These are phyloP conservation scores for Alauda arvensis DNA, from an alignment of 2,797 vertebrate genomes.

Conservation along the genomic window DNA sequence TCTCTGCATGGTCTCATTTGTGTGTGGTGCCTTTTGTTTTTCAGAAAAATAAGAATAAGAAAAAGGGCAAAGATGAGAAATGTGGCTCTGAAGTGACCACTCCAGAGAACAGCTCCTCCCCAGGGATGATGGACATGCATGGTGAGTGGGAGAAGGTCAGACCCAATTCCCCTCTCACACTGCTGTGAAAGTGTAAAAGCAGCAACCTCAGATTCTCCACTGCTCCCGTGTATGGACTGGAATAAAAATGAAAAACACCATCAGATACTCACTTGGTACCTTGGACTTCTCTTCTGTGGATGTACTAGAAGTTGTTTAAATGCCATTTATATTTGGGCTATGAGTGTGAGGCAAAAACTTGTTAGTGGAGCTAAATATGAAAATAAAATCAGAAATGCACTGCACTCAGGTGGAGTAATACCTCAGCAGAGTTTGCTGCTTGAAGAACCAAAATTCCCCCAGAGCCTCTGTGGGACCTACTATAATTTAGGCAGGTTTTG, in stretches of 20 bases:
- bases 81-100: conserved; percentile 95
- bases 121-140: conserved; percentile 98
- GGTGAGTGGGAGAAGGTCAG: conserved; percentile 75
- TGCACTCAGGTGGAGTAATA: neutral
- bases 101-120: conserved; percentile 97
- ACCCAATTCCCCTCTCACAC: neutral
- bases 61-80: conserved; percentile 96
- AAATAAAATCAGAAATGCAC: neutral
- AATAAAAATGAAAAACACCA: neutral
- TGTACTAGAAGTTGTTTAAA: neutral
- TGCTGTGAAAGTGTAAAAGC: neutral
- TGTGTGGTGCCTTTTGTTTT: conserved; percentile 9
- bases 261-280: neutral
- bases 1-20: neutral
- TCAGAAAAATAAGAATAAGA: conserved; percentile 96
- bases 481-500: neutral
- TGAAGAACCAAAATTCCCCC: neutral
- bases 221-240: neutral
- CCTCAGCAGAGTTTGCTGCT: neutral
- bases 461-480: neutral
- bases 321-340: neutral
- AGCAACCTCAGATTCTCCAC: neutral
- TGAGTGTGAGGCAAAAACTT: neutral
- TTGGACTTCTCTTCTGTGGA: neutral
- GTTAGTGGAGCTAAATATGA: neutral